These are phyloP conservation scores for Aegypius monachus DNA, from an alignment of 2,113 vertebrate species.

Conservation along the genomic window DNA sequence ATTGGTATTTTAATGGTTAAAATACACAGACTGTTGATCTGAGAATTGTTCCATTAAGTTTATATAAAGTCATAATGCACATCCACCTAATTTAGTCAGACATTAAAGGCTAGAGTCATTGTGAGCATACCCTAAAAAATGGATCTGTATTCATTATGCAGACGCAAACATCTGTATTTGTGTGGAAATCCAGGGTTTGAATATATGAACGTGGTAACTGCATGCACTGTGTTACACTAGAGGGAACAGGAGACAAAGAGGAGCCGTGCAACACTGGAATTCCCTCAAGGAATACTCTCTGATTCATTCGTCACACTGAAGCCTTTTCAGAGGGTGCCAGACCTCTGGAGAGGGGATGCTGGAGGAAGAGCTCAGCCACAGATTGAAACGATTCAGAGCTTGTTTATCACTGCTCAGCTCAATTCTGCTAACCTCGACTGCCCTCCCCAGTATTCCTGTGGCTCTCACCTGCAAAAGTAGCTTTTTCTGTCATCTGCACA, in stretches of 20 bases:
- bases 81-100: neutral
- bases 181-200: neutral
- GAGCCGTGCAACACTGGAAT: neutral
- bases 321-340: constrained; percentile 55
- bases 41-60: neutral
- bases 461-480: neutral
- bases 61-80: neutral
- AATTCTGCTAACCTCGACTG: neutral
- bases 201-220: neutral
- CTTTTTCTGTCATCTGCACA: neutral
- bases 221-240: neutral
- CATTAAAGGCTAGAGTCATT: neutral
- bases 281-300: constrained; percentile 35
- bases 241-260: constrained; percentile 44
- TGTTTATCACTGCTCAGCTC: neutral
- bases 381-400: constrained; percentile 15
- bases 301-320: constrained; percentile 36
- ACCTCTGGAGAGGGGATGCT: constrained; percentile 39
- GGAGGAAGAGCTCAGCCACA: constrained; percentile 27
- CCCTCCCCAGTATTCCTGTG: neutral
- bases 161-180: constrained; percentile 17
- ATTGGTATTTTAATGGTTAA: neutral
- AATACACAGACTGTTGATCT: neutral
- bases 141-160: neutral
- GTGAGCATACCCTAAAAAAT: neutral